These are phyloP conservation scores for Conger conger DNA, from an alignment of 2,113 vertebrate species.

Conservation along the genomic window DNA sequence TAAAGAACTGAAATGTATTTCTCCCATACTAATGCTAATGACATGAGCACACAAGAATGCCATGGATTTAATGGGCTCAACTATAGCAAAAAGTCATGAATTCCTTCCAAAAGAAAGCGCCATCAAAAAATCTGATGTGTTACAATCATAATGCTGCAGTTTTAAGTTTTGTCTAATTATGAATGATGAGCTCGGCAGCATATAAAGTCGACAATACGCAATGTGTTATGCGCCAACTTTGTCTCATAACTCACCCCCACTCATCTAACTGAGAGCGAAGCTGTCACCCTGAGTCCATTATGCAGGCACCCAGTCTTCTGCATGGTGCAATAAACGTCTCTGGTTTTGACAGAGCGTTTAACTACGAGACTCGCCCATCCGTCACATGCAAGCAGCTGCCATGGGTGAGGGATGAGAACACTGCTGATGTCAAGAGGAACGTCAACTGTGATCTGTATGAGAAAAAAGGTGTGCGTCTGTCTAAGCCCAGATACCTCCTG, in stretches of 20 bases:
- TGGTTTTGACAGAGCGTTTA: conserved; percentile 78
- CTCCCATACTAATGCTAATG: too few relatives aligned
- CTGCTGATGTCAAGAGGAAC: conserved; percentile 77
- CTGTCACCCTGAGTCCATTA: not conserved
- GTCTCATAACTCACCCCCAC: not conserved
- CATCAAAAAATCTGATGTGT: not conserved
- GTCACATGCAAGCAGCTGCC: conserved; percentile 82
- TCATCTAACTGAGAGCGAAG: not conserved
- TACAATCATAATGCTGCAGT: not conserved
- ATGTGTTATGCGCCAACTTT: not conserved
- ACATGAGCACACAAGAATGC: too few relatives aligned
- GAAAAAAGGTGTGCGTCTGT: conserved; percentile 81
- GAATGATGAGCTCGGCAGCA: not conserved
- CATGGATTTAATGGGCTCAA: not conserved
- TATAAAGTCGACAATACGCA: not conserved
- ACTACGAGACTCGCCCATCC: conserved; percentile 75
- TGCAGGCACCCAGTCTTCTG: not conserved
- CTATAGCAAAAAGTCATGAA: not conserved
- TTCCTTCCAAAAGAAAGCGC: not conserved
- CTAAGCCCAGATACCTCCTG: not conserved
- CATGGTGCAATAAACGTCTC: not conserved
- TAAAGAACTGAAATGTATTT: too few relatives aligned
- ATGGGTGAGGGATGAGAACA: conserved; percentile 79
- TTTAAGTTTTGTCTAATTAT: not conserved
- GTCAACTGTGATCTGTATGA: conserved; percentile 89